Conservation (phyloP, 2,113 vertebrate species). For the Ploceus nigricollis region DNA sequence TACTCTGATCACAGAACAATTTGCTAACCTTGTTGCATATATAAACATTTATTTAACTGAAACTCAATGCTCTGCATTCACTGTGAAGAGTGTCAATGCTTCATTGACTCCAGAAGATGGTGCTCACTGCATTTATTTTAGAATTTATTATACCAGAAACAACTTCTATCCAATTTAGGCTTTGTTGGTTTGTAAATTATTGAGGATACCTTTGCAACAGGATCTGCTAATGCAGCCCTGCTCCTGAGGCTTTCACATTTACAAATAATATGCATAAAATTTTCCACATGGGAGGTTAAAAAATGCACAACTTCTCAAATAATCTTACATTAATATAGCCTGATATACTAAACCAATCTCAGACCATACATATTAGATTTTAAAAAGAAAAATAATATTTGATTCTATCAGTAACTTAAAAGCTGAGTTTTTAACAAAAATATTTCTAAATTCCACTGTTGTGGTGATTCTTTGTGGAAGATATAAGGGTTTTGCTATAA, state of each 20-base stretch:
- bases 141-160: neutral
- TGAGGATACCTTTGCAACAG: slow-evolving; percentile 63
- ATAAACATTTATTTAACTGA: neutral
- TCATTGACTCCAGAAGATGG: slow-evolving; percentile 71
- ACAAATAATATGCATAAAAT: slow-evolving; percentile 77
- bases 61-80: neutral
- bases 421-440: neutral
- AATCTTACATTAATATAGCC: slow-evolving; percentile 64
- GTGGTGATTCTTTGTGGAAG: neutral
- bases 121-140: slow-evolving; percentile 70
- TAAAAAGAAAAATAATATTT: slow-evolving; percentile 18
- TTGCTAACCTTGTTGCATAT: neutral
- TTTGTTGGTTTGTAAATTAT: slow-evolving; percentile 64
- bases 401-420: slow-evolving; percentile 6
- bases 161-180: slow-evolving; percentile 31
- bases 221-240: slow-evolving; percentile 60
- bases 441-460: neutral
- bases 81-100: neutral
- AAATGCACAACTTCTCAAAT: slow-evolving; percentile 52
- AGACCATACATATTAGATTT: slow-evolving; percentile 23
- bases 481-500: neutral
- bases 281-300: slow-evolving; percentile 67
- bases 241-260: slow-evolving; percentile 71
- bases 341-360: slow-evolving; percentile 57
- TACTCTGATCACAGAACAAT: neutral